Percentiles rank a stretch among this genome's conserved stretches.
Conservation (phyloP, 2,113 vertebrate species). For the Loxodonta africana region DNA sequence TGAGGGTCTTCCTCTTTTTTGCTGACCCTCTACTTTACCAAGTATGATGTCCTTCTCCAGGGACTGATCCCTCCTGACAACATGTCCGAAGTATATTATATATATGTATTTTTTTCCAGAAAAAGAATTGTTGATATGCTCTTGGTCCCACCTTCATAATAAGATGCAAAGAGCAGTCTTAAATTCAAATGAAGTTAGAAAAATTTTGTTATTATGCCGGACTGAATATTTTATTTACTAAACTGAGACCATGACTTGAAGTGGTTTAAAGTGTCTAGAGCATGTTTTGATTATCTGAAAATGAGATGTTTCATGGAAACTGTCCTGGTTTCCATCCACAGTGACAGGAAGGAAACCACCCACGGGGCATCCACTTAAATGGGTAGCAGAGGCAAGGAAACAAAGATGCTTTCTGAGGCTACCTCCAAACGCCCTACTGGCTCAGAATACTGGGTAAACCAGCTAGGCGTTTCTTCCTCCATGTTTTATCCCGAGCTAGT, state of each 20-base stretch:
- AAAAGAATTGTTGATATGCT: neutral
- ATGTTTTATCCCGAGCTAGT: too few species aligned
- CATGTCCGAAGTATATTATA: too few species aligned
- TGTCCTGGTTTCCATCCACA: accelerated
- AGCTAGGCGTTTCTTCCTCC: accelerated
- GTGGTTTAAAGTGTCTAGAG: neutral
- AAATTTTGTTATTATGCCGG: accelerated
- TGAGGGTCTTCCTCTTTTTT: too few species aligned
- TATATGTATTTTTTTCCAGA: neutral
- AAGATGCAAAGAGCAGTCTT: too few species aligned
- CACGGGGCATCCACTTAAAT: accelerated
- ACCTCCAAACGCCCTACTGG: accelerated
- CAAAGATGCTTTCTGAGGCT: neutral
- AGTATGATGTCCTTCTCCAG: too few species aligned
- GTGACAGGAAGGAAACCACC: neutral
- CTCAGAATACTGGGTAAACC: neutral
- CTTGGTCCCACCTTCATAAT: neutral
- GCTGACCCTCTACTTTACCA: too few species aligned
- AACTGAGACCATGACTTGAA: neutral
- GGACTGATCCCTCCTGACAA: too few species aligned
- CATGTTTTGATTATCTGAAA: neutral
- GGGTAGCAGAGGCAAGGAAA: neutral
- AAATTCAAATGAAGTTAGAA: neutral
- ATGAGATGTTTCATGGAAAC: neutral
- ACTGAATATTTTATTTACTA: neutral